Evolutionary conservation across 2,113 vertebrate genomes (phyloP), one percentile per base, ranked within the genome.

Genomic region (Hyperopisus bebe): DNA sequence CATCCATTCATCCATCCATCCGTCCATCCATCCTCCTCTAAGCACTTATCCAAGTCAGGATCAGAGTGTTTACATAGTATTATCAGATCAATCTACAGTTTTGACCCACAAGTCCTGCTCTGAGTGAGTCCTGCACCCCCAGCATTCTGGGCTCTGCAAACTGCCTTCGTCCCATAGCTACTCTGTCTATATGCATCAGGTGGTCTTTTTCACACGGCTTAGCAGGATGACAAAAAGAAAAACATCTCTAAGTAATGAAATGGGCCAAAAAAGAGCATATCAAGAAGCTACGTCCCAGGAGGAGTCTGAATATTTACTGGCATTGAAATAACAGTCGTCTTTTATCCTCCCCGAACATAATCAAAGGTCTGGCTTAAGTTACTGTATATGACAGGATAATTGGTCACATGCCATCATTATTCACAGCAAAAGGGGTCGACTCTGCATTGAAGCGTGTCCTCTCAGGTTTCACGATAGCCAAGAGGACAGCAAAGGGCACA

Each of bases 351-450:
- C 70, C 2, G 48, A 51, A 47, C 66, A 82, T 53, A 89, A 80
- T 89, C 88, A 82, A 46, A 80, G 47, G 15, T 48, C 47, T 89
- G 66, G 31, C 47, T 89, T 80, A 53, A 90, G 86, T 55, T 85
- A 85, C 50, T 87, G 85, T 87, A 87, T 50, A 89, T 85, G 82
- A 85, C 89, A 89, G 82, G 48, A 48, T 89, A 85, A 89, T 89
- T 89, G 46, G 47, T 44, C 47, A 80, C 89, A 89, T 89, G 51
- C 89, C 77, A 42, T 66, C 39, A 42, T 85, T 50, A 85, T 50
- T 51, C 77, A 80, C 48, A 58, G 83, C 82, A 46, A 85, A 85
- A 89, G 82, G 55, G 39, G 77, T 62, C 77, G n/a, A 27, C 77
- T 86, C 83, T 58, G 80, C 24, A 86, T 51, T 50, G 82, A 89